A percentile compares a stretch with the other conserved stretches of the same genome.
Evolutionary conservation across 2,797 vertebrate species (phyloP).

Genomic region (Etheostoma perlongum): DNA sequence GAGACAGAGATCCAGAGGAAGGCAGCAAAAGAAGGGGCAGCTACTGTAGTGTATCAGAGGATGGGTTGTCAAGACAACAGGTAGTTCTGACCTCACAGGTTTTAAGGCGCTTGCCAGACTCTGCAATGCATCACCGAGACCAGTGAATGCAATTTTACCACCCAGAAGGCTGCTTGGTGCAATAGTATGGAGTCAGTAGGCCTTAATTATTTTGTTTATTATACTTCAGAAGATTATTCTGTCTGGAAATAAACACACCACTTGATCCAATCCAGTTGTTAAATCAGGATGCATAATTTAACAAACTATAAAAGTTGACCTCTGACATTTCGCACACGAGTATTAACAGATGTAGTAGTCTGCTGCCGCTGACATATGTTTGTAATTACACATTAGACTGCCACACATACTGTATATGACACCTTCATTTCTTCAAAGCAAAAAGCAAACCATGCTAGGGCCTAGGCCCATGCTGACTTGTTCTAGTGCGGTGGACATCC

Average conservation of each 20-base stretch:
- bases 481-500: background rate
- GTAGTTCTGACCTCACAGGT: slow-evolving; percentile 40
- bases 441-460: background rate
- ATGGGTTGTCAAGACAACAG: slow-evolving; percentile 41
- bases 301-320: slow-evolving; percentile 26
- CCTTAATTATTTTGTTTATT: slow-evolving; percentile 27
- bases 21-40: background rate
- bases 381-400: background rate
- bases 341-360: slow-evolving; percentile 11
- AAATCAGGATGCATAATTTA: slow-evolving; percentile 47
- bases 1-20: slow-evolving; percentile 25
- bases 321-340: slow-evolving; percentile 27
- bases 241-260: slow-evolving; percentile 19
- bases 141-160: slow-evolving; percentile 9
- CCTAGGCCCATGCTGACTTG: background rate
- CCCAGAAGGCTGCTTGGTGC: background rate
- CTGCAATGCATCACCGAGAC: slow-evolving; percentile 21
- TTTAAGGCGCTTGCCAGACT: slow-evolving; percentile 31
- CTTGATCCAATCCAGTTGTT: slow-evolving; percentile 18
- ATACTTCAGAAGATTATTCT: slow-evolving; percentile 20
- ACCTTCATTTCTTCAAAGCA: background rate
- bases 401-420: too few species aligned
- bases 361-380: slow-evolving; percentile 18
- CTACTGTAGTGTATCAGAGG: slow-evolving; percentile 14
- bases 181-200: background rate